These are phyloP conservation scores for Pseudorhiza aurosa DNA, from an alignment of 30 jellyfish, hydroid and myxozoan genomes.

Conservation along the genomic window DNA sequence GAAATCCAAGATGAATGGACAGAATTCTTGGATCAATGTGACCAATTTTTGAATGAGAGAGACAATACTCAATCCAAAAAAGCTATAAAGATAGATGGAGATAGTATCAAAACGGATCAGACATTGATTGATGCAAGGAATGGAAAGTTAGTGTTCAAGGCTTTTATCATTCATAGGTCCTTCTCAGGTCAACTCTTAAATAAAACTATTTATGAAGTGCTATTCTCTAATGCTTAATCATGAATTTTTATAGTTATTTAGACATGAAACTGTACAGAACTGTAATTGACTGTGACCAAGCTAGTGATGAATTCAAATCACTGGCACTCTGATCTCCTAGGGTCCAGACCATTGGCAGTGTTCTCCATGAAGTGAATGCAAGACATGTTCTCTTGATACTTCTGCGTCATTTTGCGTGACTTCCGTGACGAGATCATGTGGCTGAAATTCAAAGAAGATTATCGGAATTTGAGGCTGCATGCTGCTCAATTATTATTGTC, in stretches of 20 bases:
- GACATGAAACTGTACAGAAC: too few relatives aligned
- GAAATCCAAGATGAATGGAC: conserved; percentile 58
- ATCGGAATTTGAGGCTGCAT: conserved; percentile 54
- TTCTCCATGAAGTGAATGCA: neutral
- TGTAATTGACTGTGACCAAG: too few relatives aligned
- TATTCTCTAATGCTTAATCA: too few relatives aligned
- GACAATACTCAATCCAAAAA: neutral
- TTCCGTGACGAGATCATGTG: conserved; percentile 96
- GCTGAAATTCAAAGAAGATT: conserved; percentile 52
- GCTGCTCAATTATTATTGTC: conserved; percentile 50
- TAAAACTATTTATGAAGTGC: too few relatives aligned
- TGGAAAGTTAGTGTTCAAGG: conserved; percentile 25
- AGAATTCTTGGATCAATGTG: conserved; percentile 38
- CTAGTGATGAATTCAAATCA: too few relatives aligned
- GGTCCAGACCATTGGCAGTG: neutral
- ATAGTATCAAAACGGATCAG: neutral
- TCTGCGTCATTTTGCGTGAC: conserved; percentile 88
- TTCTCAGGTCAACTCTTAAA: too few relatives aligned
- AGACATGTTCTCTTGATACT: conserved; percentile 39
- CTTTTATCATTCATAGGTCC: too few relatives aligned
- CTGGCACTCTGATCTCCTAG: neutral
- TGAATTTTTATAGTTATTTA: too few relatives aligned
- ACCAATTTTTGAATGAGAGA: conserved; percentile 3
- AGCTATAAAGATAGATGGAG: conserved; percentile 18
- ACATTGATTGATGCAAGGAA: conserved; percentile 46